Evolutionary conservation across 1,140 invertebrate genomes (phyloP).

Genomic region (Camponotus vicinus): DNA sequence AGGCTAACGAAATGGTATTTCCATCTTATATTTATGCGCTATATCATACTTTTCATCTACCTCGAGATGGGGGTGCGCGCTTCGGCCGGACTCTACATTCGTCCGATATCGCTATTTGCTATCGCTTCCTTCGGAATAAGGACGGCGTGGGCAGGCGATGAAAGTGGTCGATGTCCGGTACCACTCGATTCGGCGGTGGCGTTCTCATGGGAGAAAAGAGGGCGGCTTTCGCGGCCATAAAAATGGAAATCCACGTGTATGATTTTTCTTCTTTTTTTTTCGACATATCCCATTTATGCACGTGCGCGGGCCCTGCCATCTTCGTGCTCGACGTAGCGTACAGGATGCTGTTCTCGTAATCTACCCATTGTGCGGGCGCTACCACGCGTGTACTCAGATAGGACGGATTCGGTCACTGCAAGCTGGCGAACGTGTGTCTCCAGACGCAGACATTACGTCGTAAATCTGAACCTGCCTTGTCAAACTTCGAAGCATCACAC

Average conservation of each 20-base stretch:
- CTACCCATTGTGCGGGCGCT: slow-evolving; percentile 73
- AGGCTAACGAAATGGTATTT: slow-evolving; percentile 4
- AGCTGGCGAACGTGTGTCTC: slow-evolving; percentile 35
- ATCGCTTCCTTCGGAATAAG: slow-evolving; percentile 31
- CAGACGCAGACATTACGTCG: slow-evolving; percentile 13
- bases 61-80: neutral
- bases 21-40: slow-evolving; percentile 8
- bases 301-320: slow-evolving; percentile 52
- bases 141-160: neutral
- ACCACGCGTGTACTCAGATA: slow-evolving; percentile 74
- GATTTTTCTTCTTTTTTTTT: slow-evolving; percentile 47
- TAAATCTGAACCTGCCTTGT: slow-evolving; percentile 23
- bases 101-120: slow-evolving; percentile 19
- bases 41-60: neutral
- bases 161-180: slow-evolving; percentile 14
- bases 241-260: slow-evolving; percentile 57
- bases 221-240: slow-evolving; percentile 19
- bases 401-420: slow-evolving; percentile 65
- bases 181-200: neutral
- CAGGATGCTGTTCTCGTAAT: slow-evolving; percentile 68
- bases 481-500: neutral
- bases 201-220: slow-evolving; percentile 20
- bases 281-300: slow-evolving; percentile 25
- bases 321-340: slow-evolving; percentile 72
- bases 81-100: slow-evolving; percentile 13